These are phyloP conservation scores for Plecturocebus donacophilus DNA, from an alignment of 2,113 vertebrate species.

Conservation along the genomic window DNA sequence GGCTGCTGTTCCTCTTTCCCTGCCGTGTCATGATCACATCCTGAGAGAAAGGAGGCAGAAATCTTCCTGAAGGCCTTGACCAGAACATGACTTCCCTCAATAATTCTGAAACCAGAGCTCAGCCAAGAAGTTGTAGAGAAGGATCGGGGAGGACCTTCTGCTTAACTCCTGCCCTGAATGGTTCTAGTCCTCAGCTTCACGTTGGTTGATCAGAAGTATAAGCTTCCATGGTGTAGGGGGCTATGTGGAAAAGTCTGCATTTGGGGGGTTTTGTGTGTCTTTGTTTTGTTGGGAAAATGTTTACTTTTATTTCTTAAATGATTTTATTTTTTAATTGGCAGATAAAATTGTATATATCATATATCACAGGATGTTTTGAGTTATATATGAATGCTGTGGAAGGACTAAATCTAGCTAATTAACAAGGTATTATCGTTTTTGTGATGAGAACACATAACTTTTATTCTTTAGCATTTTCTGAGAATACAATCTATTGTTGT, in stretches of 20 bases:
- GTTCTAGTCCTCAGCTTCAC: not conserved
- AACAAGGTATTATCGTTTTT: not conserved
- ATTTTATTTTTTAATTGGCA: not conserved
- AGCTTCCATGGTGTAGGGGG: not conserved
- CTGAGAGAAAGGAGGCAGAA: not conserved
- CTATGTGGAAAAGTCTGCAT: not conserved
- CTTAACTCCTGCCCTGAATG: not conserved
- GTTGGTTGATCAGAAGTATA: not conserved
- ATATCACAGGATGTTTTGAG: not conserved
- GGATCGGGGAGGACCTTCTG: not conserved
- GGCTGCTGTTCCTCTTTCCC: not conserved
- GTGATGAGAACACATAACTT: not conserved
- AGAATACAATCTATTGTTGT: not conserved
- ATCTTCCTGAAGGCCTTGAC: not conserved
- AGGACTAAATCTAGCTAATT: not conserved
- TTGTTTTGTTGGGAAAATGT: not conserved
- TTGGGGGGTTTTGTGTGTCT: not conserved
- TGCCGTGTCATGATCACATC: not conserved
- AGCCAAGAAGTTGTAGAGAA: not conserved
- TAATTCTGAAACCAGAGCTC: not conserved
- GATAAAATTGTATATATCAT: not conserved
- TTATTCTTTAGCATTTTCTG: not conserved
- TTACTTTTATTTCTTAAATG: not conserved
- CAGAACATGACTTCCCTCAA: not conserved
- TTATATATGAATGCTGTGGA: not conserved